These are phyloP conservation scores for Chionoecetes opilio DNA, from an alignment of 1,140 invertebrate genomes.

Conservation along the genomic window DNA sequence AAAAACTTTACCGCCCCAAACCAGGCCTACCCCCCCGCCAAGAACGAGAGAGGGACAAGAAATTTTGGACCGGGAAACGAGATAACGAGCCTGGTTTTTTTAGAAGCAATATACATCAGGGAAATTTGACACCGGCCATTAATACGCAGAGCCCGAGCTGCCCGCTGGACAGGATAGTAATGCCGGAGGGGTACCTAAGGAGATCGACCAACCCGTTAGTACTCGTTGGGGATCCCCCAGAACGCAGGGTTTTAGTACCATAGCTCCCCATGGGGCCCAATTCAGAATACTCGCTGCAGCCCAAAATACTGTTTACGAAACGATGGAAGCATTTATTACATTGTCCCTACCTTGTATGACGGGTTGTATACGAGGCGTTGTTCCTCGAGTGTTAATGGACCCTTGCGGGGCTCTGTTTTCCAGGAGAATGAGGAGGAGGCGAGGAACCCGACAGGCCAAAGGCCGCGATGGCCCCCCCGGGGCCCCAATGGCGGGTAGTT, in stretches of 20 bases:
- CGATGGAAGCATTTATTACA: constrained; percentile 73
- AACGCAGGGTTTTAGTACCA: too few relatives aligned
- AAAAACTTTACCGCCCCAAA: too few relatives aligned
- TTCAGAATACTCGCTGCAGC: background rate
- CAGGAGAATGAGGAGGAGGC: constrained; percentile 91
- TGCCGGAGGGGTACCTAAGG: background rate
- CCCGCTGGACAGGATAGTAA: too few relatives aligned
- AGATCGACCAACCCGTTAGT: constrained; percentile 2
- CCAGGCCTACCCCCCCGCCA: too few relatives aligned
- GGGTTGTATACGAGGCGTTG: constrained; percentile 93
- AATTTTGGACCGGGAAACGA: too few relatives aligned
- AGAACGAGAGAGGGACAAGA: too few relatives aligned
- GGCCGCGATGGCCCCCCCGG: constrained; percentile 93
- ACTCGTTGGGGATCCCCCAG: too few relatives aligned
- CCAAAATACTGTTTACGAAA: constrained; percentile 58
- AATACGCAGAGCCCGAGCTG: too few relatives aligned
- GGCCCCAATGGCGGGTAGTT: constrained; percentile 94
- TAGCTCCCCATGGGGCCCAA: too few relatives aligned
- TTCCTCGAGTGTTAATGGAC: constrained; percentile 87
- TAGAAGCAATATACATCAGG: too few relatives aligned
- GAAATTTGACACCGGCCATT: too few relatives aligned
- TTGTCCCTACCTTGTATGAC: constrained; percentile 92
- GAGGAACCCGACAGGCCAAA: constrained; percentile 92
- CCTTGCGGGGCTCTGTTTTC: constrained; percentile 86
- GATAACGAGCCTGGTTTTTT: too few relatives aligned